Percentiles rank a stretch among this genome's conserved stretches.
Evolutionary conservation across 2,797 vertebrate species (phyloP).

Genomic region (Vespertilio murinus): DNA sequence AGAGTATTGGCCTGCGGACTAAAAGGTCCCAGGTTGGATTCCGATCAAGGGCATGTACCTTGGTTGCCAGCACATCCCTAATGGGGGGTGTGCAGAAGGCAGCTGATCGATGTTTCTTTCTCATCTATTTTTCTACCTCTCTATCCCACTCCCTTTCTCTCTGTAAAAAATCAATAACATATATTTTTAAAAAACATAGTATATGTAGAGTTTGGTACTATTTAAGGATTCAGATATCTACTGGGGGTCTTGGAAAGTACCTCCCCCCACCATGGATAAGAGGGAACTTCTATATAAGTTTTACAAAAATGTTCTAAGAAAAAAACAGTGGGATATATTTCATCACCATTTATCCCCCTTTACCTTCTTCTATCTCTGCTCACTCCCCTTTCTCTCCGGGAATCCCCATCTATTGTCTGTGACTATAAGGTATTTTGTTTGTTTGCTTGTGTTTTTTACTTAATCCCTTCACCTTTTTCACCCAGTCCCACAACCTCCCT

Average conservation of each 20-base stretch:
- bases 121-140: no score
- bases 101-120: no score
- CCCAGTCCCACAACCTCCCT: neutral
- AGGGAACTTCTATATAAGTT: neutral
- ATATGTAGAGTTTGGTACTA: no score
- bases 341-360: neutral
- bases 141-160: no score
- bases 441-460: neutral
- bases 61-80: no score
- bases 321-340: neutral
- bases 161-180: no score
- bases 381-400: neutral
- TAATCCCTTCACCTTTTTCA: neutral
- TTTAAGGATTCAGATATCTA: neutral
- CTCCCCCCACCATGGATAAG: neutral
- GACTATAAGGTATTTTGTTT: neutral
- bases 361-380: neutral
- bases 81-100: no score
- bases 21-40: no score
- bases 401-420: neutral
- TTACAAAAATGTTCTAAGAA: neutral
- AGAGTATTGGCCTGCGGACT: no score
- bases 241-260: neutral
- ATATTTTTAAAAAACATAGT: no score
- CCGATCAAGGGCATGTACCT: no score